Evolutionary conservation across 2,797 vertebrate species (phyloP).

Genomic region (Hybognathus amarus): DNA sequence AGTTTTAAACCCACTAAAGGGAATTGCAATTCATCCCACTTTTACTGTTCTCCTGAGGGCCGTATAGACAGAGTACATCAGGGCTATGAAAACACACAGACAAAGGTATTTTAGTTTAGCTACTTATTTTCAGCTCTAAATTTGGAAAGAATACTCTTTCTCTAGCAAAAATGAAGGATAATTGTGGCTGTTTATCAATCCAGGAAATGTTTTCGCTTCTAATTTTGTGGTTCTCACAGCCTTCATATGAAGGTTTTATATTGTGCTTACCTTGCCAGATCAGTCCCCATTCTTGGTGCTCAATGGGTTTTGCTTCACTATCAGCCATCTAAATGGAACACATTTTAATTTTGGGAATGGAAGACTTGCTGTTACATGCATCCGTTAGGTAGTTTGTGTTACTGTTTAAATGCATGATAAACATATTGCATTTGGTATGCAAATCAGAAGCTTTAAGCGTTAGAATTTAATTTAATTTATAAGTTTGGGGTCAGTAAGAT

Average conservation of each 20-base stretch:
- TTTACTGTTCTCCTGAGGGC: slow-evolving; percentile 13
- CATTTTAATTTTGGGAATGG: neutral
- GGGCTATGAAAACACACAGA: slow-evolving; percentile 12
- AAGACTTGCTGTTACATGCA: slow-evolving; percentile 7
- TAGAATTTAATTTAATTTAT: neutral
- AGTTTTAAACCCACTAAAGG: neutral
- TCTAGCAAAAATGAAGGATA: slow-evolving; percentile 1
- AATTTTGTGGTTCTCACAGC: slow-evolving; percentile 1
- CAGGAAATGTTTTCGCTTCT: slow-evolving; percentile 35
- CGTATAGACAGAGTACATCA: slow-evolving; percentile 14
- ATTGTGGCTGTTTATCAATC: neutral
- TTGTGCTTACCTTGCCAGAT: slow-evolving; percentile 20
- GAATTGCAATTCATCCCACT: neutral
- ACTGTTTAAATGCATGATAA: neutral
- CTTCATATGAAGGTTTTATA: neutral
- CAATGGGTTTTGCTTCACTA: neutral
- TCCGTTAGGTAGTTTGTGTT: neutral
- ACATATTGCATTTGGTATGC: neutral
- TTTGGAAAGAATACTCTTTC: slow-evolving; percentile 11
- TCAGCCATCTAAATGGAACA: neutral
- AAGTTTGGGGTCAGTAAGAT: neutral
- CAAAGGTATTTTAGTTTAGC: slow-evolving; percentile 44
- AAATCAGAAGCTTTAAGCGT: neutral
- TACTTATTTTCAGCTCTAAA: slow-evolving; percentile 42
- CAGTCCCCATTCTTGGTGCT: neutral